phyloP scores from a whole-genome alignment of 2,797 vertebrate genomes.

The Hypotaenidia okinawae region DNA sequence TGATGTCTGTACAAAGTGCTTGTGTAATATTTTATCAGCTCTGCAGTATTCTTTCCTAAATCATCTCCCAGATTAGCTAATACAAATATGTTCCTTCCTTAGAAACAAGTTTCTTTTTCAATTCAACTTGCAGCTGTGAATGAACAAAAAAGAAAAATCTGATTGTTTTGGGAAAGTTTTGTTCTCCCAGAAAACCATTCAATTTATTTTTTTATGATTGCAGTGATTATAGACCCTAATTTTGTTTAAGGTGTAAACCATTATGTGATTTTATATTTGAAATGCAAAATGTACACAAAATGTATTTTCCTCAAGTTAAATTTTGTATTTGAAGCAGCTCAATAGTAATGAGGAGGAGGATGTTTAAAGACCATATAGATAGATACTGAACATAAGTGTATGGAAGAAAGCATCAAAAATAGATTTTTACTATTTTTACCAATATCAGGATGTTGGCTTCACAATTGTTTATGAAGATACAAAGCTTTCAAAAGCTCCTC shows the following conservation, averaged over 20 bases:
- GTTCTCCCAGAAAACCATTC: neutral
- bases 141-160: neutral
- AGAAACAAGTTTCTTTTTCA: neutral
- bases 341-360: neutral
- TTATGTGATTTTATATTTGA: neutral
- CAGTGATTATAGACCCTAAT: neutral
- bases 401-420: neutral
- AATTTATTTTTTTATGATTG: neutral
- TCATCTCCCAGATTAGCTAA: neutral
- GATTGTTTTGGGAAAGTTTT: neutral
- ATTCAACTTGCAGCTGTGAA: constrained; percentile 5
- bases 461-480: neutral
- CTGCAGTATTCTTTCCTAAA: neutral
- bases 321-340: neutral
- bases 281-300: neutral
- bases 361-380: neutral
- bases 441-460: neutral
- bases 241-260: neutral
- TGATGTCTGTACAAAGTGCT: neutral
- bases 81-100: neutral
- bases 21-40: neutral
- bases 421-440: neutral
- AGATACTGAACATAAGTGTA: neutral
- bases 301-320: neutral
- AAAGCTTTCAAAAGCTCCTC: neutral